phyloP scores from a whole-genome alignment of 2,797 vertebrate genomes.

The Megaceryle alcyon region DNA sequence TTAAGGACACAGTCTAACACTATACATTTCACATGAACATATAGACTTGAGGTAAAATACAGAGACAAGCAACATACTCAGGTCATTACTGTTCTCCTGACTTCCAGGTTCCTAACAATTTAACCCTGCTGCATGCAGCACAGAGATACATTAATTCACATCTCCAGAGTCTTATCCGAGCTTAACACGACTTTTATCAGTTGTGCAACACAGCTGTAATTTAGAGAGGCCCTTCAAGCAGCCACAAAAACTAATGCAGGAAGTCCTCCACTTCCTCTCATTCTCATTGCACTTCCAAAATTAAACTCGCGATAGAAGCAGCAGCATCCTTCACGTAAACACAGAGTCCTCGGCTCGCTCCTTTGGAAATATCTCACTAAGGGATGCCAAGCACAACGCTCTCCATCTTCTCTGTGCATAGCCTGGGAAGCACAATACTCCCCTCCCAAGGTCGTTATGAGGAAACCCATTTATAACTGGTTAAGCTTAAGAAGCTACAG shows the following conservation, averaged over 20 bases:
- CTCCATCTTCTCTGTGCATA: background rate
- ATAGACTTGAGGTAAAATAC: background rate
- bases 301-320: background rate
- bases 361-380: background rate
- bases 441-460: background rate
- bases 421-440: background rate
- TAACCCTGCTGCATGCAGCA: background rate
- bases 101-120: background rate
- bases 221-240: background rate
- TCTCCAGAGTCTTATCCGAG: background rate
- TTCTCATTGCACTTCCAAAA: constrained; percentile 50
- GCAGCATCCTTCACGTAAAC: background rate
- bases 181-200: background rate
- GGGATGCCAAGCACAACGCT: background rate
- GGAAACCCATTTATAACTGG: constrained; percentile 12
- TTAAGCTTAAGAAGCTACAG: constrained; percentile 25
- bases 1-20: background rate
- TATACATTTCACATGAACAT: background rate
- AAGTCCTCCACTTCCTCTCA: constrained; percentile 67
- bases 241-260: constrained; percentile 69
- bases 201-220: constrained; percentile 18
- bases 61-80: background rate
- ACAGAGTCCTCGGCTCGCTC: background rate
- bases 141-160: background rate
- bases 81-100: background rate